Base-by-base conservation (phyloP, 2,113 vertebrate species). In the Spea bombifrons region DNA sequence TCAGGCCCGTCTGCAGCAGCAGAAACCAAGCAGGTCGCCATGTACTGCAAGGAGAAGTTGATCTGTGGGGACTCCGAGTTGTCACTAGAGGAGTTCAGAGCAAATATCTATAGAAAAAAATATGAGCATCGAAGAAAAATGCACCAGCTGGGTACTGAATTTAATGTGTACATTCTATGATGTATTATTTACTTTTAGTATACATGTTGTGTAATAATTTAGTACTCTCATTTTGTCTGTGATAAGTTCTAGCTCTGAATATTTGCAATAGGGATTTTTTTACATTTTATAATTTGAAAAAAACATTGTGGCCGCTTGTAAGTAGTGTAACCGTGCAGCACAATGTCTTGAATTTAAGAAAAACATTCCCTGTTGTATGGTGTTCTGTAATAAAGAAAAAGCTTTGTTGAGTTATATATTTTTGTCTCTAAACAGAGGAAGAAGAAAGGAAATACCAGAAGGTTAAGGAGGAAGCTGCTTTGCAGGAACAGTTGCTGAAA, bases 31-130 rank as follows among this genome's bases (percentile, higher is more conserved):
- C 84, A 82, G 3, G 83, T 93, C 30, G 81, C 89, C 0, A 90
- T 88, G 88, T 97, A 96, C 81, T 84, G 84, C 50, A 90, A 84
- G 75, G 87, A 90, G 0, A 89, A 88, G 3, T 90, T 97, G 1
- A 48, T 85, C 10, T 90, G 85, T 53, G 90, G 90, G 4, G 92
- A 88, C 0, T 90, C 91, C 0, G 95, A 97, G 76, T 73, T 94
- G 9, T 91, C 90, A 52, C 95, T 97, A 12, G 95, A 97, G 85
- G 95, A 97, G 84, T 85, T 93, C 30, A 81, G 95, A 82, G 94
- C 95, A 0, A 84, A 80, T 10, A 76, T 75, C 5, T 91, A 91
- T 84, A 89, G 88, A 17, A 53, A 43, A 1, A 90, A 86, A 82
- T 81, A 88, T 15, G 84, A 81, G 77, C 86, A 86, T 67, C 82